Evolutionary conservation across 2,113 vertebrate species (phyloP).

Genomic region (Triplophysa rosa): DNA sequence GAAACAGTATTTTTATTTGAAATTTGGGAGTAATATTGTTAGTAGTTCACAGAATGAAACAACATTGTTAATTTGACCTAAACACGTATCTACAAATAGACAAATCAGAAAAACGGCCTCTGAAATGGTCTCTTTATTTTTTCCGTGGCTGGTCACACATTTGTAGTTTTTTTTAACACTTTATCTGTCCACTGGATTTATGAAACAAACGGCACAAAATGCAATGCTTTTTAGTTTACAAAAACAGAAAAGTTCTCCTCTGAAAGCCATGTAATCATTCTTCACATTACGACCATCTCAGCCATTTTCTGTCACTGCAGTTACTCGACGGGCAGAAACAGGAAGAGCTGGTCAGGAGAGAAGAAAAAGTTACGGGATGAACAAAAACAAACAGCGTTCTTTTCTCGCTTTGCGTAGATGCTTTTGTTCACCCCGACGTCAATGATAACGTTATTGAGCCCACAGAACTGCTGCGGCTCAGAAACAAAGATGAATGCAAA

Average conservation of each 20-base stretch:
- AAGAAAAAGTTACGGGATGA: constrained; percentile 26
- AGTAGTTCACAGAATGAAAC: too few species aligned
- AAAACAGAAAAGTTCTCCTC: neutral
- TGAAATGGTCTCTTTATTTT: neutral
- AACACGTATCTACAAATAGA: neutral
- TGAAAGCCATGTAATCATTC: neutral
- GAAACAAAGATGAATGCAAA: constrained; percentile 13
- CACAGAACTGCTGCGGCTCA: constrained; percentile 24
- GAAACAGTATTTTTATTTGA: too few species aligned
- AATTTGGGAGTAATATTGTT: too few species aligned
- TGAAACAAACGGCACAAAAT: too few species aligned
- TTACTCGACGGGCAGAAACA: constrained; percentile 51
- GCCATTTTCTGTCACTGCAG: constrained; percentile 69
- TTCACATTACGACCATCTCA: constrained; percentile 66
- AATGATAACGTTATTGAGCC: constrained; percentile 12
- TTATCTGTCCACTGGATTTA: too few species aligned
- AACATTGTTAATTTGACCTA: too few species aligned
- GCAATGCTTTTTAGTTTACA: too few species aligned
- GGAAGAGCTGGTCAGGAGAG: neutral
- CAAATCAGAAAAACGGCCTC: too few species aligned
- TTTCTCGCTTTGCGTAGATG: neutral
- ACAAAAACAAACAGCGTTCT: constrained; percentile 44
- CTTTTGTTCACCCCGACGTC: neutral
- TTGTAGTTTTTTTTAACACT: too few species aligned
- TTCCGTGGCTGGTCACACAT: too few species aligned